A percentile compares a stretch with the other conserved stretches of the same genome.
Evolutionary conservation across 2,888 invertebrate species (phyloP).

Genomic region (Tupiocoris notatus): DNA sequence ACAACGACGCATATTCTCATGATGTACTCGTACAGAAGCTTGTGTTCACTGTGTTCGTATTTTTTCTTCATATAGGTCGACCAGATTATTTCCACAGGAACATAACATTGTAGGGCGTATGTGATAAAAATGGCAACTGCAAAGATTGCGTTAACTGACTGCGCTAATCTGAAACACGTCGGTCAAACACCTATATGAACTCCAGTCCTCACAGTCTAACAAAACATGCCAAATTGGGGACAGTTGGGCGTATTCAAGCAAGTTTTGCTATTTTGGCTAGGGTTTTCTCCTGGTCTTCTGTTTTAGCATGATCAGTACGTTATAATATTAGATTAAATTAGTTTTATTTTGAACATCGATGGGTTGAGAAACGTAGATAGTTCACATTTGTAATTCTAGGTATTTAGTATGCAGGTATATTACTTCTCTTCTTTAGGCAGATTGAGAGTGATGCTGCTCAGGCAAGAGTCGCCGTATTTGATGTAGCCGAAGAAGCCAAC

Average conservation of each 20-base stretch:
- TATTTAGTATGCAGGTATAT: conserved; percentile 51
- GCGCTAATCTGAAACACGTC: conserved; percentile 63
- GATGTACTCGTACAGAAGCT: conserved; percentile 58
- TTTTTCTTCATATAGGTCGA: conserved; percentile 56
- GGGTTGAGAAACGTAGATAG: no score
- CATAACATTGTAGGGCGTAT: conserved; percentile 85
- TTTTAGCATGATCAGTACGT: no score
- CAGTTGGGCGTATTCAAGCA: no score
- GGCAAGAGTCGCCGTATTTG: conserved; percentile 67
- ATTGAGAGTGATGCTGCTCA: conserved; percentile 79
- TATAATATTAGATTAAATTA: no score
- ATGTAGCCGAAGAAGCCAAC: conserved; percentile 84
- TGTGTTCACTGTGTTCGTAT: conserved; percentile 54
- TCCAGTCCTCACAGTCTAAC: no score
- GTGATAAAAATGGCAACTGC: conserved; percentile 74
- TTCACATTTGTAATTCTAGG: not conserved
- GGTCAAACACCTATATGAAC: no score
- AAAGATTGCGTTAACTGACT: conserved; percentile 63
- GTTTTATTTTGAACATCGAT: no score
- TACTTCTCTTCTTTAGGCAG: conserved; percentile 63
- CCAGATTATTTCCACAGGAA: conserved; percentile 81
- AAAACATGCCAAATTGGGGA: no score
- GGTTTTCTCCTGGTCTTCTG: no score
- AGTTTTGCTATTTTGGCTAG: no score
- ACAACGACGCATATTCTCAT: conserved; percentile 59